phyloP scores from a whole-genome alignment of 2,888 invertebrate genomes.

The Mythimna pallens region DNA sequence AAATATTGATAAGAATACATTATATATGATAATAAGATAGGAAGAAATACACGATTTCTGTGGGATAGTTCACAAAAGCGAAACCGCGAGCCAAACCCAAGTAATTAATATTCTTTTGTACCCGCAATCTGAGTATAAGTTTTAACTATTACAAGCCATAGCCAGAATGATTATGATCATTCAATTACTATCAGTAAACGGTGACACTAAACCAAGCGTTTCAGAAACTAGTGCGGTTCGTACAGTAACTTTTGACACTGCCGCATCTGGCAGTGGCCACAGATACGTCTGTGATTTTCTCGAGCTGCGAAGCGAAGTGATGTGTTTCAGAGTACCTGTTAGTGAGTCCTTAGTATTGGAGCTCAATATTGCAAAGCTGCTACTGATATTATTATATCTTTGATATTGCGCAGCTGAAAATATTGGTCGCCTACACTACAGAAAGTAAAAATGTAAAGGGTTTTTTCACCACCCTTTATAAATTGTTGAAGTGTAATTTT shows the following conservation, averaged over 20 bases:
- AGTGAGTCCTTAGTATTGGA: slow-evolving; percentile 41
- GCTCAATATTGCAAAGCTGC: slow-evolving; percentile 35
- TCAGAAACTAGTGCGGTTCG: background rate
- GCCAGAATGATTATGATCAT: no score
- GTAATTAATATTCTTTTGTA: no score
- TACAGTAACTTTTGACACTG: background rate
- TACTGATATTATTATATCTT: slow-evolving; percentile 26
- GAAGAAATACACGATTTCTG: no score
- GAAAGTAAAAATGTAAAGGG: no score
- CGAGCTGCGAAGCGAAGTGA: slow-evolving; percentile 45
- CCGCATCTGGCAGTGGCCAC: background rate
- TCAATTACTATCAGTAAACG: background rate
- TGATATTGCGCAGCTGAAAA: slow-evolving; percentile 20
- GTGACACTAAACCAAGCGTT: background rate
- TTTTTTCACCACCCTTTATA: background rate
- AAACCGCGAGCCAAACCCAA: no score
- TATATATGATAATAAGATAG: no score
- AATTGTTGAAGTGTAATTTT: background rate
- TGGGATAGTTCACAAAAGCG: no score
- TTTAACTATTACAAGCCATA: no score
- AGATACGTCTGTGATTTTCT: slow-evolving; percentile 33
- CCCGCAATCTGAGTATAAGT: no score
- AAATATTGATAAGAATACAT: background rate
- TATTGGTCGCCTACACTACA: background rate
- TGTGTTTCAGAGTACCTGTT: slow-evolving; percentile 53